Percentiles rank a stretch among this genome's conserved stretches.
Evolutionary conservation across 1,140 invertebrate species (phyloP).

Genomic region (Leptoteleia sp.): DNA sequence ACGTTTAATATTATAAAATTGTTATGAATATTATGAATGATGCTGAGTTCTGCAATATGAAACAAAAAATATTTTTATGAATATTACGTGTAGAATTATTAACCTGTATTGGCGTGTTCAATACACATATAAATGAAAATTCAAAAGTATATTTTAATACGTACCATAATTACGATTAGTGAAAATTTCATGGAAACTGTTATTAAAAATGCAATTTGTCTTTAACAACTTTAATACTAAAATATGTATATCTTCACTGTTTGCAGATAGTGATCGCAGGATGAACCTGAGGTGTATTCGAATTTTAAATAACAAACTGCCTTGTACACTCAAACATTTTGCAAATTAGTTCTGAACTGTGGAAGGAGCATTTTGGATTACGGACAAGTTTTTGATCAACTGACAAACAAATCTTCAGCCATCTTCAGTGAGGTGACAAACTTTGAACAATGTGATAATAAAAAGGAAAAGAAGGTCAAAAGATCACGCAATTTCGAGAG

Average conservation of each 20-base stretch:
- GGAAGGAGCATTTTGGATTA: conserved; percentile 24
- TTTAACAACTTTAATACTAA: conserved; percentile 56
- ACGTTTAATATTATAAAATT: conserved; percentile 4
- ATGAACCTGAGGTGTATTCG: conserved; percentile 61
- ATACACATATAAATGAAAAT: too few relatives aligned
- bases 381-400: conserved; percentile 12
- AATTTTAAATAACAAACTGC: conserved; percentile 60
- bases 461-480: conserved; percentile 12
- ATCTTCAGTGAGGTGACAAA: conserved; percentile 39
- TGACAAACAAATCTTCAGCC: conserved; percentile 11
- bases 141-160: too few relatives aligned
- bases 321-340: conserved; percentile 49
- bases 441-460: conserved; percentile 49
- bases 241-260: conserved; percentile 64
- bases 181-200: conserved; percentile 69
- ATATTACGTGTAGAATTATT: too few relatives aligned
- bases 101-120: background rate
- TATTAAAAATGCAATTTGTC: too few relatives aligned
- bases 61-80: too few relatives aligned
- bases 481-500: background rate
- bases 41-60: too few relatives aligned
- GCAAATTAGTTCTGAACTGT: conserved; percentile 37
- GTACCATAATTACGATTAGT: conserved; percentile 30
- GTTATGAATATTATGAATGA: too few relatives aligned
- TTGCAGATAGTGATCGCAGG: conserved; percentile 69